A percentile compares a stretch with the other conserved stretches of the same genome.
Evolutionary conservation across 2,797 vertebrate genomes (phyloP).

Genomic region (Rhinella marina): DNA sequence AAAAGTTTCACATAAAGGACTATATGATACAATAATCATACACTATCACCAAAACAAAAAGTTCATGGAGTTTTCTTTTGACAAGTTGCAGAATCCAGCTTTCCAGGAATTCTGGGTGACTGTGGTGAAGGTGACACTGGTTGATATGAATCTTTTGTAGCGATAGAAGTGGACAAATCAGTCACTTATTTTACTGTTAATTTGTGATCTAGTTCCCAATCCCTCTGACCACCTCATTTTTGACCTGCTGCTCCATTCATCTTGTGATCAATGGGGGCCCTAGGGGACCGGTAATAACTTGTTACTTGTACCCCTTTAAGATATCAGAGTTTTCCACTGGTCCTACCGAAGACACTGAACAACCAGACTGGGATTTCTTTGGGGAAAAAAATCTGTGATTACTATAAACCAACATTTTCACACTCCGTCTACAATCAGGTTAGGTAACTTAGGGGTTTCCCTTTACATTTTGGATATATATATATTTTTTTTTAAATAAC

Average conservation of each 20-base stretch:
- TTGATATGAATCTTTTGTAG: background rate
- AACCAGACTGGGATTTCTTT: background rate
- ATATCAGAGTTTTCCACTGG: background rate
- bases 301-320: background rate
- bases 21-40: no score
- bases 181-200: background rate
- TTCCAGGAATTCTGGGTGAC: background rate
- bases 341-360: background rate
- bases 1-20: background rate
- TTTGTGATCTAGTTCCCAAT: background rate
- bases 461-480: background rate
- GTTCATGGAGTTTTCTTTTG: background rate
- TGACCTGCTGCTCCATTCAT: no score
- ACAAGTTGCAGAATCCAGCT: background rate
- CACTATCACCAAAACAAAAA: background rate
- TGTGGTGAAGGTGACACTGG: background rate
- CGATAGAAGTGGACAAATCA: no score
- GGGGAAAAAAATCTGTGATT: background rate
- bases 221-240: background rate
- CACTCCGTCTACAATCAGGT: background rate
- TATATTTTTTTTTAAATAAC: background rate
- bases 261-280: no score
- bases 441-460: background rate
- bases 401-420: background rate
- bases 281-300: background rate